phyloP scores from a whole-genome alignment of 1,140 invertebrate species.

The Coboldia fuscipes region DNA sequence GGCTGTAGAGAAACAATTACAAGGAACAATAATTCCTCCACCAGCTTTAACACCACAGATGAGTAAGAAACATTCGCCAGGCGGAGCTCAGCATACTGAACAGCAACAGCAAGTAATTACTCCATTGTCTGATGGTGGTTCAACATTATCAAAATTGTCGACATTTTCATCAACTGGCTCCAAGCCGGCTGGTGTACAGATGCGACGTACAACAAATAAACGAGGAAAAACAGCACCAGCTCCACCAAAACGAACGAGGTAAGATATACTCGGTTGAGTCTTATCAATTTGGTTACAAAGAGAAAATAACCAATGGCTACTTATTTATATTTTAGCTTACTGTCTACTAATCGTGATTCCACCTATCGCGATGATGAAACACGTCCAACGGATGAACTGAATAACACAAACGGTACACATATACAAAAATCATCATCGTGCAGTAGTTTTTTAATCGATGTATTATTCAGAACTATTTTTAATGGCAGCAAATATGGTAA shows the following conservation, averaged over 20 bases:
- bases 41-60: conserved; percentile 44
- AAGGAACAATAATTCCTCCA: no score
- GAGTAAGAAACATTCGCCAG: conserved; percentile 47
- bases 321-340: conserved; percentile 32
- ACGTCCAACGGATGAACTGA: conserved; percentile 10
- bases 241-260: conserved; percentile 85
- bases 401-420: conserved; percentile 16
- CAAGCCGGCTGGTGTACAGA: conserved; percentile 44
- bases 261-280: no score
- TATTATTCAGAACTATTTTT: conserved; percentile 21
- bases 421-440: conserved; percentile 22
- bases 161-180: conserved; percentile 35
- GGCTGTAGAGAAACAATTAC: conserved; percentile 75
- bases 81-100: conserved; percentile 17
- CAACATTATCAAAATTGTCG: conserved; percentile 33
- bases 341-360: conserved; percentile 41
- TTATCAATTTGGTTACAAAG: no score
- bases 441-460: conserved; percentile 23
- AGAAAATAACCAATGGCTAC: no score
- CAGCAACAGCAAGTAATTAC: conserved; percentile 16
- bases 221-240: conserved; percentile 85
- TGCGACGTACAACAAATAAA: conserved; percentile 66
- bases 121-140: conserved; percentile 22
- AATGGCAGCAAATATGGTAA: not conserved
- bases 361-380: conserved; percentile 20